phyloP scores from a whole-genome alignment of 2,113 vertebrate genomes.

The Poeciliopsis turrubarensis region DNA sequence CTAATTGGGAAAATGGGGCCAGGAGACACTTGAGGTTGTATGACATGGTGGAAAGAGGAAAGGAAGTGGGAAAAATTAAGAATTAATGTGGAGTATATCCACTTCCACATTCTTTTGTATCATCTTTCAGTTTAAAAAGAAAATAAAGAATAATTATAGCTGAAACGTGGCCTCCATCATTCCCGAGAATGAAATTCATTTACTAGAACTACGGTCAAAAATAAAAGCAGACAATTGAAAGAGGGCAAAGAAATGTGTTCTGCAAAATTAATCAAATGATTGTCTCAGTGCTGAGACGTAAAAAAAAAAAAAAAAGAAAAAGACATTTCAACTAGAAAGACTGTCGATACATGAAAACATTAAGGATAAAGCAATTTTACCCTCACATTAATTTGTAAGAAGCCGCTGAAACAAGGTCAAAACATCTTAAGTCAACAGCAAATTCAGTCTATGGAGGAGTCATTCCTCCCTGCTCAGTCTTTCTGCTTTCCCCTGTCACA shows the following conservation, averaged over 20 bases:
- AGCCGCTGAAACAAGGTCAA: conserved; percentile 34
- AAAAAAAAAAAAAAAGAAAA: background rate
- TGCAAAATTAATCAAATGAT: conserved; percentile 35
- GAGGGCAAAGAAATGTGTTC: conserved; percentile 32
- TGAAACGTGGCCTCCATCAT: conserved; percentile 26
- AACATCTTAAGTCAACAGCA: conserved; percentile 14
- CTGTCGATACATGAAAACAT: conserved; percentile 28
- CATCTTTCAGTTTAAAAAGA: conserved; percentile 43
- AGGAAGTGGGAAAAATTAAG: conserved; percentile 7
- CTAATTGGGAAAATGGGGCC: conserved; percentile 81
- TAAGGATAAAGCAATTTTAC: conserved; percentile 19
- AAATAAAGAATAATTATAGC: conserved; percentile 16
- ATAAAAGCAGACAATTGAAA: conserved; percentile 54
- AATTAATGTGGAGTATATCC: conserved; percentile 2
- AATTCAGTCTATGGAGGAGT: conserved; percentile 19
- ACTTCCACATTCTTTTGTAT: conserved; percentile 14
- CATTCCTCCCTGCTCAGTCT: conserved; percentile 21
- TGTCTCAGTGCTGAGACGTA: conserved; percentile 26
- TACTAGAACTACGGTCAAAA: conserved; percentile 24
- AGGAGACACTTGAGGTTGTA: conserved; percentile 62
- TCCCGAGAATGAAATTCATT: conserved; percentile 34
- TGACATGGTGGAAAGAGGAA: conserved; percentile 21
- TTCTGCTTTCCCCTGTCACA: conserved; percentile 5
- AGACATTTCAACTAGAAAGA: conserved; percentile 5
- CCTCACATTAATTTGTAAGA: conserved; percentile 16